A percentile compares a stretch with the other conserved stretches of the same genome.
These are phyloP conservation scores for Oegoconia quadripuncta DNA, from an alignment of 2,888 invertebrate genomes.

Conservation along the genomic window DNA sequence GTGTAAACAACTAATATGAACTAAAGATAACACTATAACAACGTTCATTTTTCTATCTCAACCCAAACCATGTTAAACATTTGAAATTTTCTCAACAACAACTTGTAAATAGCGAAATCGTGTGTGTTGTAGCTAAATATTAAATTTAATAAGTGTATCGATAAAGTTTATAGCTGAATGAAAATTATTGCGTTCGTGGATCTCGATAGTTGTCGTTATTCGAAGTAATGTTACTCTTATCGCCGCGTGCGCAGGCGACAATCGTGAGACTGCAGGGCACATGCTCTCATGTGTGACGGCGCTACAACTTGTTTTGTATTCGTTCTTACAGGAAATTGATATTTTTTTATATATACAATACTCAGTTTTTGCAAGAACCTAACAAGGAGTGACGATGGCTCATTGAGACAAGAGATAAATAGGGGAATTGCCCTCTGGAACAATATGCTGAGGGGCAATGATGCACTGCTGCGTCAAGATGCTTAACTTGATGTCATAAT, in stretches of 20 bases:
- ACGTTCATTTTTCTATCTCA: no score
- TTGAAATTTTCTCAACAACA: background rate
- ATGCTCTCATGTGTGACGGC: background rate
- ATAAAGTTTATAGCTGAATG: slow-evolving; percentile 66
- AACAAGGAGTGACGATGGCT: no score
- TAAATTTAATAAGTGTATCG: slow-evolving; percentile 71
- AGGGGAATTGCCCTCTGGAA: no score
- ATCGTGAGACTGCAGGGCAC: slow-evolving; percentile 53
- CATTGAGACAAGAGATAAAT: no score
- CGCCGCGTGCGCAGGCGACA: slow-evolving; percentile 53
- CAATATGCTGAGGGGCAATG: no score
- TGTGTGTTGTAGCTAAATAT: slow-evolving; percentile 34
- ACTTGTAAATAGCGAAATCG: background rate
- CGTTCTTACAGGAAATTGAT: background rate
- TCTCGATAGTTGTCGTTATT: slow-evolving; percentile 70
- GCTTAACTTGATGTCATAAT: no score
- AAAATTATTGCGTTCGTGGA: slow-evolving; percentile 75
- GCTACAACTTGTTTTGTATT: background rate
- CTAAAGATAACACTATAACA: no score
- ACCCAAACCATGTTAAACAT: no score
- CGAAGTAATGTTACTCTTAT: slow-evolving; percentile 61
- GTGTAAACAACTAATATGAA: background rate
- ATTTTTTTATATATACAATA: background rate
- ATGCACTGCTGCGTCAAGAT: no score
- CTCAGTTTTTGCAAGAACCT: no score